Percentiles rank a stretch among this genome's conserved stretches.
Conservation (phyloP, 2,113 vertebrate species). For the Rutilus rutilus region DNA sequence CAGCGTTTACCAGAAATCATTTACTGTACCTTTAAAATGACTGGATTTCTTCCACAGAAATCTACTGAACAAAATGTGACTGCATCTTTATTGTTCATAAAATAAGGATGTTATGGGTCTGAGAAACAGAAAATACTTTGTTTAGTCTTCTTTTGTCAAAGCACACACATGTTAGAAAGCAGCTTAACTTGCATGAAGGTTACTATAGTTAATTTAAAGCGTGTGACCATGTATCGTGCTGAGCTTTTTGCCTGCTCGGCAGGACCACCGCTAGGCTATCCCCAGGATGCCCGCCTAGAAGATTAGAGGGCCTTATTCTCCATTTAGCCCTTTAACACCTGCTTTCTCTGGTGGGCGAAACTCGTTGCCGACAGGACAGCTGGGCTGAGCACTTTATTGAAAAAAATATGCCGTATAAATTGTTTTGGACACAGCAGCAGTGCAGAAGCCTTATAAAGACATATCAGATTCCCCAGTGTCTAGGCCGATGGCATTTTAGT, state of each 20-base stretch:
- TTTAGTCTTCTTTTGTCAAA: background rate
- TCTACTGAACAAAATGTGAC: background rate
- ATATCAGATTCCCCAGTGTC: constrained; percentile 13
- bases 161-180: background rate
- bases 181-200: background rate
- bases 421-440: constrained; percentile 18
- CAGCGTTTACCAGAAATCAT: too few species aligned
- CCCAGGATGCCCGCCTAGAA: constrained; percentile 34
- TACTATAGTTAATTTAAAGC: constrained; percentile 15
- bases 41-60: too few species aligned
- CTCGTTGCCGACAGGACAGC: constrained; percentile 14
- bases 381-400: constrained; percentile 43
- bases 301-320: constrained; percentile 44
- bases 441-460: constrained; percentile 39
- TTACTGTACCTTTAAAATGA: too few species aligned
- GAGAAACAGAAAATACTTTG: background rate
- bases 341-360: constrained; percentile 28
- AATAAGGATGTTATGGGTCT: background rate
- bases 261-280: constrained; percentile 32
- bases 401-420: constrained; percentile 12
- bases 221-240: constrained; percentile 21
- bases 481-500: constrained; percentile 22
- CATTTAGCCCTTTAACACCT: constrained; percentile 48
- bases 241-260: constrained; percentile 18
- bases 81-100: background rate